phyloP scores from a whole-genome alignment of 2,113 vertebrate genomes.

The Dromiciops gliroides region DNA sequence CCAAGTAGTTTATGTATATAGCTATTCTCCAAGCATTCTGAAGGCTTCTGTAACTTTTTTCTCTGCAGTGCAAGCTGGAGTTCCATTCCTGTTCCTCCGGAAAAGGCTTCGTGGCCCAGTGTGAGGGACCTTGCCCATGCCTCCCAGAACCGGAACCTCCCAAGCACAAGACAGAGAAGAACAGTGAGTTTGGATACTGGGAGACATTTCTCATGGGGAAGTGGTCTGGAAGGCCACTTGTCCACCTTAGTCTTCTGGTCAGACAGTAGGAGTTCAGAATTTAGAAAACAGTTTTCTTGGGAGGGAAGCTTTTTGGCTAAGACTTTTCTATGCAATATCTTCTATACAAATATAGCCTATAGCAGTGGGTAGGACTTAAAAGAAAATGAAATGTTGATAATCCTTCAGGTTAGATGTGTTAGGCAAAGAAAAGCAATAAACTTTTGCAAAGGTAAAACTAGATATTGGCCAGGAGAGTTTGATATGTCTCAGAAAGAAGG shows the following conservation, averaged over 20 bases:
- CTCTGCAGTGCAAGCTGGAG: slow-evolving; percentile 94
- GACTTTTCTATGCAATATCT: neutral
- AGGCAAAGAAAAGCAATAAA: neutral
- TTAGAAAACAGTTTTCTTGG: neutral
- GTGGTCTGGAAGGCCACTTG: neutral
- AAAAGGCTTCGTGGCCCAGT: slow-evolving; percentile 89
- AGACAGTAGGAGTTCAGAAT: neutral
- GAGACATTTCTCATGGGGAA: neutral
- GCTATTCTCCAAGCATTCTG: slow-evolving; percentile 12
- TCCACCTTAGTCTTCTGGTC: fast-evolving
- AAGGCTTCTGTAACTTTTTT: slow-evolving; percentile 35
- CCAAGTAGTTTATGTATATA: fast-evolving
- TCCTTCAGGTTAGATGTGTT: slow-evolving; percentile 25
- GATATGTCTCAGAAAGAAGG: neutral
- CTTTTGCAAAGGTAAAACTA: slow-evolving; percentile 17
- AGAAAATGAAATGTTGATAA: neutral
- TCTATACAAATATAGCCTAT: neutral
- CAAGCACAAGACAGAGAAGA: slow-evolving; percentile 86
- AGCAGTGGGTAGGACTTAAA: neutral
- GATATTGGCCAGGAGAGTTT: neutral
- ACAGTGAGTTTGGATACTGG: slow-evolving; percentile 84
- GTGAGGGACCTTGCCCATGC: slow-evolving; percentile 94
- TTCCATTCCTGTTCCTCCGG: slow-evolving; percentile 93
- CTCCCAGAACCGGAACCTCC: slow-evolving; percentile 87
- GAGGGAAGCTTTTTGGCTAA: neutral